Evolutionary conservation across 1,140 invertebrate genomes (phyloP).

Genomic region (Drosophila pruinosa): DNA sequence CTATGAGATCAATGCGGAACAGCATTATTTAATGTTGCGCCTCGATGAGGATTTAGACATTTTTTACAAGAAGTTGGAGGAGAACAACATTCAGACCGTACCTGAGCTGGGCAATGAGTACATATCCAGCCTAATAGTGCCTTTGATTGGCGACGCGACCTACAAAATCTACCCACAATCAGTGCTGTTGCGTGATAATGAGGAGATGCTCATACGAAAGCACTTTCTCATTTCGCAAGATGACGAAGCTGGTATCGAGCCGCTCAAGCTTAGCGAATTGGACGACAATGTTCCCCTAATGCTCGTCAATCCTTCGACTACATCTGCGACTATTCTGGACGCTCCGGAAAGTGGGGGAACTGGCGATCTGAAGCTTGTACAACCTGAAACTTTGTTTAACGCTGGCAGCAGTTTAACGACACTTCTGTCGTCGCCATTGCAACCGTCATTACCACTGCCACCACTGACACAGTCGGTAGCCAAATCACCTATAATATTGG

Average conservation of each 20-base stretch:
- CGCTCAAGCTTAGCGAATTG: constrained; percentile 60
- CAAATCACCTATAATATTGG: background rate
- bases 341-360: background rate
- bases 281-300: constrained; percentile 59
- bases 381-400: background rate
- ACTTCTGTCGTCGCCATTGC: background rate
- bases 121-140: constrained; percentile 64
- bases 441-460: constrained; percentile 4
- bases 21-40: constrained; percentile 64
- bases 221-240: constrained; percentile 66
- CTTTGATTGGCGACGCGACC: constrained; percentile 57
- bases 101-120: constrained; percentile 52
- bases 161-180: constrained; percentile 54
- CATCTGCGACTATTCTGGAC: background rate
- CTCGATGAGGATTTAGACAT: constrained; percentile 58
- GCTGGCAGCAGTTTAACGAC: background rate
- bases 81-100: constrained; percentile 50
- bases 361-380: background rate
- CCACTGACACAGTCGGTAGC: background rate
- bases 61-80: constrained; percentile 56
- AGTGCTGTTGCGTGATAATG: constrained; percentile 58
- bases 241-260: constrained; percentile 57
- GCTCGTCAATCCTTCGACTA: constrained; percentile 22
- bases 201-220: constrained; percentile 76
- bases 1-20: constrained; percentile 77